phyloP scores from a whole-genome alignment of 2,888 invertebrate species.

The Ophonus ardosiacus region DNA sequence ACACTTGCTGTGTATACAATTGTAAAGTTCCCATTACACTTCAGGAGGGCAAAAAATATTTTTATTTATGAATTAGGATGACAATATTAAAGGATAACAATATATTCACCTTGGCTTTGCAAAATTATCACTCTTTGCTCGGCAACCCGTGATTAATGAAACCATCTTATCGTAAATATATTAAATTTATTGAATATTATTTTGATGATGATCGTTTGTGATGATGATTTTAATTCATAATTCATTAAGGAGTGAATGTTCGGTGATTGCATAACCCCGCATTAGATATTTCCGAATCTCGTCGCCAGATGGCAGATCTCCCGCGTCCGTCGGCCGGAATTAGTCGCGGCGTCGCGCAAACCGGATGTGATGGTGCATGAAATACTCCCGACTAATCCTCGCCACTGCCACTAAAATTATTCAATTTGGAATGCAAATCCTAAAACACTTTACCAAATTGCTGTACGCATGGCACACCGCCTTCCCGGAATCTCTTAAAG shows the following conservation, averaged over 20 bases:
- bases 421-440: slow-evolving; percentile 63
- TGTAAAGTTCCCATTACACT: too few species aligned
- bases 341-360: slow-evolving; percentile 52
- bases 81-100: too few species aligned
- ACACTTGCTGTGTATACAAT: too few species aligned
- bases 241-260: neutral
- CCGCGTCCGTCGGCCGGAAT: slow-evolving; percentile 40
- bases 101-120: too few species aligned
- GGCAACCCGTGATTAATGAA: too few species aligned
- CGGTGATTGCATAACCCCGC: neutral
- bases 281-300: neutral
- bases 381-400: slow-evolving; percentile 57
- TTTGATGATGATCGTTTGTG: neutral
- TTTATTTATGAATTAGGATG: too few species aligned
- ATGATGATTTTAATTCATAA: neutral
- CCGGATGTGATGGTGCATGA: slow-evolving; percentile 61
- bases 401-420: slow-evolving; percentile 59
- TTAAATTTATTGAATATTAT: too few species aligned
- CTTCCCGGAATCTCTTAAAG: slow-evolving; percentile 43
- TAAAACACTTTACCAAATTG: slow-evolving; percentile 60
- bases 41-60: too few species aligned
- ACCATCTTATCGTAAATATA: too few species aligned
- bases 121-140: too few species aligned
- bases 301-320: slow-evolving; percentile 17
- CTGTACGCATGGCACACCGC: neutral